Conservation (phyloP, 2,113 vertebrate genomes). For the Todiramphus chloris region DNA sequence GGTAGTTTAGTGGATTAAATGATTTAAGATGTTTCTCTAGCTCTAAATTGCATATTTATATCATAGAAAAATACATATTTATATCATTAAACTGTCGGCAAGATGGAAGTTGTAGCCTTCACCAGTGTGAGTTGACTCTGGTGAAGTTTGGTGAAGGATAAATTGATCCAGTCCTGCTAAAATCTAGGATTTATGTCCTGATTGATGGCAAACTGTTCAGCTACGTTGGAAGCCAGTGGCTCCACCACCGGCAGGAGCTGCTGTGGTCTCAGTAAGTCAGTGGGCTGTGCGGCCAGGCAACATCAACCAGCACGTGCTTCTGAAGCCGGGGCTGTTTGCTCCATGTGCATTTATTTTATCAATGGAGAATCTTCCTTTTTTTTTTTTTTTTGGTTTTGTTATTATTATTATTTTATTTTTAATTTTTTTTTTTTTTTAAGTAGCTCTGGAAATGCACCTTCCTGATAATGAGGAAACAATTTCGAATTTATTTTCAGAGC, state of each 20-base stretch:
- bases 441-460: neutral
- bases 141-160: neutral
- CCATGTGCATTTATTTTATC: neutral
- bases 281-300: fast-evolving
- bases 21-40: neutral
- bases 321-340: neutral
- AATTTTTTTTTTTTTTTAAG: neutral
- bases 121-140: fast-evolving
- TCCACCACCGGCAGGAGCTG: neutral
- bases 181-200: neutral
- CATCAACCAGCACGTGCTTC: neutral
- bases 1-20: neutral
- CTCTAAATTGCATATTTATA: neutral
- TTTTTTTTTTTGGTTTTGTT: neutral
- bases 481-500: neutral
- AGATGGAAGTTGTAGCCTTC: neutral
- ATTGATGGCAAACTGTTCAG: neutral
- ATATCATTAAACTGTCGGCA: neutral
- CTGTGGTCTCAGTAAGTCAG: neutral
- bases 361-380: neutral
- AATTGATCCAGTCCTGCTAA: neutral
- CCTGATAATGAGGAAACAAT: neutral
- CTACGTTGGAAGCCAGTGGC: neutral
- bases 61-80: neutral
- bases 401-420: neutral